phyloP scores from a whole-genome alignment of 2,113 vertebrate genomes.

The Alaudala cheleensis region DNA sequence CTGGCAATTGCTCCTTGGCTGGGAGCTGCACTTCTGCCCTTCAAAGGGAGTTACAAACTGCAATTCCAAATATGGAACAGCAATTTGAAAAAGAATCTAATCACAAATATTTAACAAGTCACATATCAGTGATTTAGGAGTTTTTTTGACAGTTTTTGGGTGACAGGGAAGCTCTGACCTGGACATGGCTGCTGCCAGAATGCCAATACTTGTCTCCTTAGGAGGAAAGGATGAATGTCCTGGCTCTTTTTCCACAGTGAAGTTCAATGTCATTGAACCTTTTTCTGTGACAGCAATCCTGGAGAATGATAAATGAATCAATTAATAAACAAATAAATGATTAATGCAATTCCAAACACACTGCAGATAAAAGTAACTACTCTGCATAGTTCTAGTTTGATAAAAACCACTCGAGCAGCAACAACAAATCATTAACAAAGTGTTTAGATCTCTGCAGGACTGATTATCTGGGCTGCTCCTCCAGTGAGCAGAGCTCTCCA shows the following conservation, averaged over 20 bases:
- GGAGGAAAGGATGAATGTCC: slow-evolving; percentile 91
- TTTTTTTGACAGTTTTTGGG: neutral
- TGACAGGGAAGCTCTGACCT: slow-evolving; percentile 71
- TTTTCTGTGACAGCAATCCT: slow-evolving; percentile 90
- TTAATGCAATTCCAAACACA: neutral
- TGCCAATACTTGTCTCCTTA: slow-evolving; percentile 87
- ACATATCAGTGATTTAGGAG: neutral
- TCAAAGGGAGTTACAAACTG: neutral
- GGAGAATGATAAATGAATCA: neutral
- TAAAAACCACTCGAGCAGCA: neutral
- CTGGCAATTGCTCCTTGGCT: neutral
- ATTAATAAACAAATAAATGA: neutral
- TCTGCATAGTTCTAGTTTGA: neutral
- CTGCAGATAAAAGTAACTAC: neutral
- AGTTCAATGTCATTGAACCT: slow-evolving; percentile 79
- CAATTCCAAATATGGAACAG: neutral
- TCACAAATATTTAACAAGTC: neutral
- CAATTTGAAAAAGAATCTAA: neutral
- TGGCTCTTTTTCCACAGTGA: slow-evolving; percentile 80
- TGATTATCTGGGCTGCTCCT: neutral
- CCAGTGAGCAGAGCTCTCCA: neutral
- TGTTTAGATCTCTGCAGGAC: neutral
- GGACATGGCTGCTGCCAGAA: slow-evolving; percentile 88
- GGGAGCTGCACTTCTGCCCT: neutral
- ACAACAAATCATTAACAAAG: neutral